Evolutionary conservation across 2,797 vertebrate genomes (phyloP), one percentile per base, ranked within the genome.

Genomic region (Emys orbicularis): DNA sequence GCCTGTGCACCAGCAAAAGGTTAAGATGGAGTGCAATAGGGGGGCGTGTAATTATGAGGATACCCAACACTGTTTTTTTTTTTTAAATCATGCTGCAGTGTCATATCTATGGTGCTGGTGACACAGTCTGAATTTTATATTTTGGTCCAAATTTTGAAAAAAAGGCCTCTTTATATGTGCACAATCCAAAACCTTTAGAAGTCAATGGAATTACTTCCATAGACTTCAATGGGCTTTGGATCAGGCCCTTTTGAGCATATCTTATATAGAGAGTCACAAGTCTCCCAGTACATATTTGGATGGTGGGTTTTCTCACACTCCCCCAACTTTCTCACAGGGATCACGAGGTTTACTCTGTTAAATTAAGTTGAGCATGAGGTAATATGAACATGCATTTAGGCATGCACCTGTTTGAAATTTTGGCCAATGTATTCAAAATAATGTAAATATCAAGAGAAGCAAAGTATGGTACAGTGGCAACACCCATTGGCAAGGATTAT

Each of bases 401-500:
- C 92, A n/a, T 80, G 68, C 82, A 93, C 79, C 93, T 96, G 44
- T 53, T 92, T 72, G 86, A 83, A 91, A 95, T 93, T 95, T 94
- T 95, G 91, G 90, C 84, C 83, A 88, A 77, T 89, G 56, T 61
- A 27, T 83, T 96, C 49, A 88, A 95, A 97, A 83, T 92, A 97
- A 90, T 12, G 3, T 92, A 95, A 93, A 97, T 93, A 95, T 95
- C 77, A 93, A 96, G 93, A 94, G 96, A 97, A 96, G 95, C 53
- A 93, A 97, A 96, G 72, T 95, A 90, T 81, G 27, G 4, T 93
- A 74, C 8, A 47, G 89, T 83, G 84, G 90, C 87, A 96, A 96
- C 95, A 96, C 86, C 95, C 95, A 95, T 97, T 90, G 96, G 95
- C 95, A 97, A 86, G 89, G 80, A 90, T 79, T 96, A 52, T 49